Evolutionary conservation across 2,888 invertebrate genomes (phyloP).

Genomic region (Rhodophaea formosa): DNA sequence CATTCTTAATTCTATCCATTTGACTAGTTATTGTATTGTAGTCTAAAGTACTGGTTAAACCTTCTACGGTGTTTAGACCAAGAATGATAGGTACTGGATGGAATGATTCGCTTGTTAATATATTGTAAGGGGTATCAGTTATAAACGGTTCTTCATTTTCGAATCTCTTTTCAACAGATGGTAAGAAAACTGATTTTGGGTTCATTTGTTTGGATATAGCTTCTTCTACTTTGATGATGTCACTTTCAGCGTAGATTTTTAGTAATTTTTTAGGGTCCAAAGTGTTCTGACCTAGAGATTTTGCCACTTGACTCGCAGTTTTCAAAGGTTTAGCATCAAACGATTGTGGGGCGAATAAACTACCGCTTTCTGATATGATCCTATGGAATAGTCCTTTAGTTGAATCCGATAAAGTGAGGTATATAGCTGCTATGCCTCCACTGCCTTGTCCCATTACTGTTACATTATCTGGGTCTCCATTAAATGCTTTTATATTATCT

Average conservation of each 20-base stretch:
- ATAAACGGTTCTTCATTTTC: constrained; percentile 65
- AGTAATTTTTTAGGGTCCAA: constrained; percentile 52
- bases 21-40: constrained; percentile 64
- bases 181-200: constrained; percentile 63
- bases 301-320: constrained; percentile 66
- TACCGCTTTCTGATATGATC: constrained; percentile 68
- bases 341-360: constrained; percentile 58
- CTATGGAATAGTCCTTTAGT: constrained; percentile 67
- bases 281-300: constrained; percentile 56
- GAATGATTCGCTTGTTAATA: constrained; percentile 49
- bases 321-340: constrained; percentile 55
- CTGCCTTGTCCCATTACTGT: constrained; percentile 74
- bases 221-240: constrained; percentile 55
- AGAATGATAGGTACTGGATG: constrained; percentile 74
- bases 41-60: constrained; percentile 67
- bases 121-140: constrained; percentile 67
- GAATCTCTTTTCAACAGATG: constrained; percentile 59
- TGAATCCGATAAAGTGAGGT: constrained; percentile 61
- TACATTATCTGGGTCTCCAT: constrained; percentile 66
- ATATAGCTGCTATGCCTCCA: constrained; percentile 67
- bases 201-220: constrained; percentile 71
- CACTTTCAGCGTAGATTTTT: constrained; percentile 51
- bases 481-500: constrained; percentile 61
- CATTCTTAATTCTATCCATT: constrained; percentile 61
- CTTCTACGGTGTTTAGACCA: constrained; percentile 80